Evolutionary conservation across 2,888 invertebrate species (phyloP).

Genomic region (Brachyopa scutellaris): DNA sequence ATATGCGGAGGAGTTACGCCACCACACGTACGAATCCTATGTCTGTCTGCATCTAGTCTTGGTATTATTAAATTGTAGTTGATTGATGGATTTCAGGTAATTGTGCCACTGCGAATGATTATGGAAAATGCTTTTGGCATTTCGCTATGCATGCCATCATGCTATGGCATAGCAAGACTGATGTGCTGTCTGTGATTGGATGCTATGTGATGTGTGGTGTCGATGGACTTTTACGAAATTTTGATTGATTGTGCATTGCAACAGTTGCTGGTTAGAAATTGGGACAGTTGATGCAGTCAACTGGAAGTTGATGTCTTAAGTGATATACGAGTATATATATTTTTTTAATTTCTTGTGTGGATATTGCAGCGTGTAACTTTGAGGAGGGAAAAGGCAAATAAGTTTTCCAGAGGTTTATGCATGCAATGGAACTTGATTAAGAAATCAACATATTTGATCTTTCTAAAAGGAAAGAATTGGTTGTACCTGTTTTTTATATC

Average conservation of each 20-base stretch:
- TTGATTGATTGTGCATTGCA: constrained; percentile 63
- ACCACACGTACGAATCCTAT: constrained; percentile 15
- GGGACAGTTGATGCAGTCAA: constrained; percentile 33
- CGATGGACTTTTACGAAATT: constrained; percentile 69
- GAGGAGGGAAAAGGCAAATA: too few relatives aligned
- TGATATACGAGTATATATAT: too few relatives aligned
- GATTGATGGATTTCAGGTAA: constrained; percentile 71
- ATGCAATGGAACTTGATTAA: too few relatives aligned
- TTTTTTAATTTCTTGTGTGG: too few relatives aligned
- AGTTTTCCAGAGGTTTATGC: too few relatives aligned
- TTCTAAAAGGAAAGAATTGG: too few relatives aligned
- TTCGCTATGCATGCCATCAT: constrained; percentile 39
- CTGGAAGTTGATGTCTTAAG: constrained; percentile 12
- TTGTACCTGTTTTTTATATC: too few relatives aligned
- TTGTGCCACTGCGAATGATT: constrained; percentile 70
- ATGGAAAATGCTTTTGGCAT: constrained; percentile 71
- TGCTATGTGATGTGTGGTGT: constrained; percentile 56
- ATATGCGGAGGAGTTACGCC: constrained; percentile 36
- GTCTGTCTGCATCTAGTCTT: constrained; percentile 46
- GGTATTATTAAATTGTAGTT: constrained; percentile 64
- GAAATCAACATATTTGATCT: too few relatives aligned
- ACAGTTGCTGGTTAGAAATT: constrained; percentile 30
- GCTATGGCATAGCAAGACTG: constrained; percentile 45
- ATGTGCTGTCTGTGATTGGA: constrained; percentile 47
- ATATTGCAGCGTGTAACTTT: too few relatives aligned